Conservation (phyloP, 2,797 vertebrate species). For the Arnoldichthys spilopterus region DNA sequence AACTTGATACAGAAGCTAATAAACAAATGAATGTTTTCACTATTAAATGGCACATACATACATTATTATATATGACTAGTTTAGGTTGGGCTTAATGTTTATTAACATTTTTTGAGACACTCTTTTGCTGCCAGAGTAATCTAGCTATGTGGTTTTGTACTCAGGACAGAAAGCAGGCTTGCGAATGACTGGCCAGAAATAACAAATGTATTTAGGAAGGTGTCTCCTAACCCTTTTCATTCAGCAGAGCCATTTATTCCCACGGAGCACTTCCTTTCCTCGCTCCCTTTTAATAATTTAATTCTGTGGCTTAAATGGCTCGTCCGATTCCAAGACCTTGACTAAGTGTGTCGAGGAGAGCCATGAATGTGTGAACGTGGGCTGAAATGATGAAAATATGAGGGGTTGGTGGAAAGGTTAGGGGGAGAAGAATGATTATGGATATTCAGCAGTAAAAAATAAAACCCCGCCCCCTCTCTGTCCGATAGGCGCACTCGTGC, state of each 20-base stretch:
- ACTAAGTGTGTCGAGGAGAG: conserved; percentile 63
- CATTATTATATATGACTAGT: too few species aligned
- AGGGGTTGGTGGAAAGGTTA: conserved; percentile 60
- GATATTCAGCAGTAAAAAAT: conserved; percentile 82
- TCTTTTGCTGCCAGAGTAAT: background rate
- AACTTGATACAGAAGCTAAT: too few species aligned
- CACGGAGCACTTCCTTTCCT: conserved; percentile 39
- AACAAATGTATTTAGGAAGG: conserved; percentile 37
- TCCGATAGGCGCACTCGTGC: conserved; percentile 69
- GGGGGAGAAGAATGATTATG: conserved; percentile 75
- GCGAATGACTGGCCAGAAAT: conserved; percentile 48
- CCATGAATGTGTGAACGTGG: conserved; percentile 52
- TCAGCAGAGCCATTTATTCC: conserved; percentile 47
- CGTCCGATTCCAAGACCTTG: conserved; percentile 67
- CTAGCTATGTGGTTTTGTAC: conserved; percentile 15
- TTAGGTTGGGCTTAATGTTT: too few species aligned
- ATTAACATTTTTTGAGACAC: too few species aligned
- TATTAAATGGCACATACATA: too few species aligned
- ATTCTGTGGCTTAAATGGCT: conserved; percentile 66
- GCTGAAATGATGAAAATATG: conserved; percentile 60
- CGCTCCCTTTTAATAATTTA: conserved; percentile 62
- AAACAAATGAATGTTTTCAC: too few species aligned
- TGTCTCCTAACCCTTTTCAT: conserved; percentile 47
- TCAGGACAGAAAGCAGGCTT: conserved; percentile 58
- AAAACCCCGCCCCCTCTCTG: conserved; percentile 78